Conservation (phyloP, 2,888 invertebrate species). For the Oegoconia quadripuncta region DNA sequence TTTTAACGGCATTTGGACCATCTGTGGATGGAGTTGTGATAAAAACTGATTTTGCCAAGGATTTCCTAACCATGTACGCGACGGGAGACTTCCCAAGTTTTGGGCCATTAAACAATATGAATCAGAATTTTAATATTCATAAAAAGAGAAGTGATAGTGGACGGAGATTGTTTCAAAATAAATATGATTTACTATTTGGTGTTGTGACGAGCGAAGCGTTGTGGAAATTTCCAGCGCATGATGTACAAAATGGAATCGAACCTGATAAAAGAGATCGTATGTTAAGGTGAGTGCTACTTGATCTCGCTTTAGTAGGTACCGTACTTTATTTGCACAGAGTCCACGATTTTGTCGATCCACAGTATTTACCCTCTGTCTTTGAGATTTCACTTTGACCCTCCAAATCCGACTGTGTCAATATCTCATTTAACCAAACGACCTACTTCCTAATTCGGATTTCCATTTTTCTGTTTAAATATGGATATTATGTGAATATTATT, state of each 20-base stretch:
- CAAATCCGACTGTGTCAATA: too few relatives aligned
- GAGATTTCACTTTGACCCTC: too few relatives aligned
- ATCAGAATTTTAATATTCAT: conserved; percentile 73
- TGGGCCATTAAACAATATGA: conserved; percentile 79
- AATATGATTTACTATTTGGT: conserved; percentile 93
- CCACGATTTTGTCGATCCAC: too few relatives aligned
- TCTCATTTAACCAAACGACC: too few relatives aligned
- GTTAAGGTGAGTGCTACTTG: conserved; percentile 78
- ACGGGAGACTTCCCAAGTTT: conserved; percentile 82
- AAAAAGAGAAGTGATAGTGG: conserved; percentile 82
- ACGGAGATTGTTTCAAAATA: conserved; percentile 78
- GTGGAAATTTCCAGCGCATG: conserved; percentile 91
- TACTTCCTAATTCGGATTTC: too few relatives aligned
- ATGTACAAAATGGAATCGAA: conserved; percentile 91
- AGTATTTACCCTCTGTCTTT: too few relatives aligned
- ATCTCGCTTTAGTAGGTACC: too few relatives aligned
- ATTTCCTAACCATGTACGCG: conserved; percentile 84
- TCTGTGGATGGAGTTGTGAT: conserved; percentile 97
- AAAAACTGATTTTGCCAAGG: conserved; percentile 90
- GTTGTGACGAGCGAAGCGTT: conserved; percentile 96
- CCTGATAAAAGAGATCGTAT: conserved; percentile 93
- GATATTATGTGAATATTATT: too few relatives aligned
- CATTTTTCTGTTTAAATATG: too few relatives aligned
- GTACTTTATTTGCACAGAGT: too few relatives aligned
- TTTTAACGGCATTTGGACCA: conserved; percentile 93